Evolutionary conservation across 2,888 invertebrate species (phyloP).

Genomic region (Apeira syringaria): DNA sequence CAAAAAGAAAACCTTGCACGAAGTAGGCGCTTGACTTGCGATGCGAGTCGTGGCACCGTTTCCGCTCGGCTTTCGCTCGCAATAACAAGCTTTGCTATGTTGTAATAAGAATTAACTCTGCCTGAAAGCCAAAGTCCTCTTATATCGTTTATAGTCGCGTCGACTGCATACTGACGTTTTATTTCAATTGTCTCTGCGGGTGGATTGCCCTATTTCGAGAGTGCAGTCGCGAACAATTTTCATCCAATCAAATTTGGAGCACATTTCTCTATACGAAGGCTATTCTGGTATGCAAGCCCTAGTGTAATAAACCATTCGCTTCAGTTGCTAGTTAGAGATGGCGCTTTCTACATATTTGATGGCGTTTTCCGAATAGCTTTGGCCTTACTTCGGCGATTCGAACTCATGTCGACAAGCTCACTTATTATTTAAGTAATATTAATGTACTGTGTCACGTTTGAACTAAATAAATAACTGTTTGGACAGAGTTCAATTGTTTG

Average conservation of each 20-base stretch:
- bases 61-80: conserved; percentile 20
- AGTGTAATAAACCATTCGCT: too few species aligned
- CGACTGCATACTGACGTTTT: conserved; percentile 49
- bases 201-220: conserved; percentile 75
- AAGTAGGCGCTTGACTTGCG: conserved; percentile 63
- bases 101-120: conserved; percentile 53
- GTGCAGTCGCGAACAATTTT: conserved; percentile 62
- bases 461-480: too few species aligned
- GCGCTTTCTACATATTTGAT: too few species aligned
- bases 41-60: conserved; percentile 47
- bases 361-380: too few species aligned
- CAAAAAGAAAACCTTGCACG: conserved; percentile 66
- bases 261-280: conserved; percentile 17
- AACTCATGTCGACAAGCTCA: too few species aligned
- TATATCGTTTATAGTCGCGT: conserved; percentile 39
- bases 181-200: conserved; percentile 78
- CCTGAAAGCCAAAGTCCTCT: conserved; percentile 29
- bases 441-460: too few species aligned
- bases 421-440: too few species aligned
- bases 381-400: too few species aligned
- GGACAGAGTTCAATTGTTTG: too few species aligned
- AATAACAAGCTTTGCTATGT: conserved; percentile 46
- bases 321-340: neutral
- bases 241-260: conserved; percentile 59
- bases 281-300: conserved; percentile 10